Percentiles rank a stretch among this genome's conserved stretches.
Conservation (phyloP, 2,113 vertebrate species). For the Prolemur simus region DNA sequence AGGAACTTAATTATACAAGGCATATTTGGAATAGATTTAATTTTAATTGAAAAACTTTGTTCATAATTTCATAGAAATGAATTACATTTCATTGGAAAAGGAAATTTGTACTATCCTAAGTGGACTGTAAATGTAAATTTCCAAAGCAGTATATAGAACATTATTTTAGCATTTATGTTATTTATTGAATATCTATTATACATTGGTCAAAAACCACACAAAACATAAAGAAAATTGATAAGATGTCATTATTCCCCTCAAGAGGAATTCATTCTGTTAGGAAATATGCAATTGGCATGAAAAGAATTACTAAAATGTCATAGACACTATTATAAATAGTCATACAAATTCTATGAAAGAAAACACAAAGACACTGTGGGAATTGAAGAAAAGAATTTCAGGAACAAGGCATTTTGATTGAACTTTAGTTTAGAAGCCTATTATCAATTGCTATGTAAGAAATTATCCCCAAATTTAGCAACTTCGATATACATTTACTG, state of each 20-base stretch:
- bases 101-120: not conserved
- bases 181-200: not conserved
- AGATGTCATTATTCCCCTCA: not conserved
- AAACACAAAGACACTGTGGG: not conserved
- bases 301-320: not conserved
- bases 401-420: not conserved
- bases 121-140: not conserved
- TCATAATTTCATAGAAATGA: conserved; percentile 11
- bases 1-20: not conserved
- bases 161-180: not conserved
- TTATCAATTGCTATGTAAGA: not conserved
- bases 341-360: not conserved
- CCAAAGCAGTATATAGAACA: not conserved
- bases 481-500: not conserved
- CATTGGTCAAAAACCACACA: not conserved
- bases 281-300: not conserved
- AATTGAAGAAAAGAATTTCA: not conserved
- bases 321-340: not conserved
- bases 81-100: not conserved
- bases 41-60: not conserved
- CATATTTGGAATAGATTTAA: conserved; percentile 35
- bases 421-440: not conserved
- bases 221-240: not conserved
- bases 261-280: not conserved
- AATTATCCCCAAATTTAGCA: not conserved